Evolutionary conservation across 2,113 vertebrate genomes (phyloP), one percentile per base, ranked within the genome.

Genomic region (Misgurnus mizolepis): DNA sequence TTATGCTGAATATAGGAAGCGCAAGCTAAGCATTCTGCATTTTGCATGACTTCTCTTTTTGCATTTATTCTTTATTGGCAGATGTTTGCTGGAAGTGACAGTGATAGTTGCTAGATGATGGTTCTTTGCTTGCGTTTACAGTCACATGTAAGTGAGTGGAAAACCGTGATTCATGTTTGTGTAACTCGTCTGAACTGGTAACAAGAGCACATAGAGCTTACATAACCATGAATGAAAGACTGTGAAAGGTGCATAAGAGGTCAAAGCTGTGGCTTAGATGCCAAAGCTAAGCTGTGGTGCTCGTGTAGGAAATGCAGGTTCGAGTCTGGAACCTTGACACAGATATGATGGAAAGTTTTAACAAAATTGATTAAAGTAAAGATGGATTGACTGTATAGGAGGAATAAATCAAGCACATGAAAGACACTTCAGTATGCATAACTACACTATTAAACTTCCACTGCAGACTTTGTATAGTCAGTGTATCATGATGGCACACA

Each of bases 1-100:
- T 89, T 86, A 82, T 89, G 85, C 86, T 88, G 85, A 89, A 87
- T 87, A 85, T n/a, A 12, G 47, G 86, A 85, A 77, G 76, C 82
- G 90, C 91, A 87, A 87, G 90, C 75, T 10, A 76, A 68, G 89
- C 90, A 78, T 85, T 93, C 85, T 74, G 84, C 67, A 56, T 74
- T 82, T 73, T 79, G 76, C 60, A 47, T 8, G 4, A 17, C 89
- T 92, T 93, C 91, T 89, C 90, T 91, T 91, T 84, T 82, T 55
- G 40, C 10, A 64, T 40, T 64, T 5, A 60, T 14, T n/a, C 39
- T 10, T 45, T 11, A 12, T 49, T 56, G 39, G 18, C 9, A 56
- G 45, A 67, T 45, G 60, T 45, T 62, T 56, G 43, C 55, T 53
- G 60, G 73, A 79, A 74, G 64, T 22, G 68, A 67, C 74, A 15